A percentile compares a stretch with the other conserved stretches of the same genome.
phyloP scores from a whole-genome alignment of 2,888 invertebrate genomes.

The Germaria angustata region DNA sequence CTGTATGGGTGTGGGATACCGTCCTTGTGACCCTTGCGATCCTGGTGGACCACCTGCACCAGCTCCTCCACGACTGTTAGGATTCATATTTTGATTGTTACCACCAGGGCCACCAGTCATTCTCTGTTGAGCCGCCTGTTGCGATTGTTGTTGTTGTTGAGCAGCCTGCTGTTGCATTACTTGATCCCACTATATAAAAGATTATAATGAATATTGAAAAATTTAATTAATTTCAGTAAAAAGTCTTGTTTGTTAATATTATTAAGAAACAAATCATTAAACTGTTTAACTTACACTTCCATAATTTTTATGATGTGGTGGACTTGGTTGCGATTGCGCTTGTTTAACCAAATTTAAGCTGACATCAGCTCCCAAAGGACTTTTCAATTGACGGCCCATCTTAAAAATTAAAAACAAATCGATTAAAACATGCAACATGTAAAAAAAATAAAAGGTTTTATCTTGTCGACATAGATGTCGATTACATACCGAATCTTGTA shows the following conservation, averaged over 20 bases:
- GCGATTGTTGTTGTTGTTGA: conserved; percentile 70
- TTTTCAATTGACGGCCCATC: conserved; percentile 80
- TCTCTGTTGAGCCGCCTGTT: conserved; percentile 71
- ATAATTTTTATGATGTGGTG: conserved; percentile 80
- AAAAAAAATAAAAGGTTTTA: neutral
- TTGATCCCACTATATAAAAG: conserved; percentile 76
- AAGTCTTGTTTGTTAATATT: too few relatives aligned
- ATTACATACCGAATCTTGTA: conserved; percentile 80
- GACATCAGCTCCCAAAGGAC: conserved; percentile 79
- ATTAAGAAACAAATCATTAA: too few relatives aligned
- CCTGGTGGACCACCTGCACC: conserved; percentile 74
- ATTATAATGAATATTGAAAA: conserved; percentile 24
- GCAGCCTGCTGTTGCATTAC: conserved; percentile 80
- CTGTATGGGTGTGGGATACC: conserved; percentile 79
- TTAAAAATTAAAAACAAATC: conserved; percentile 62
- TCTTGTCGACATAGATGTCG: neutral
- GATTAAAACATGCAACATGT: neutral
- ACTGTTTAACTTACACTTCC: conserved; percentile 76
- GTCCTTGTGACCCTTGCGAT: conserved; percentile 74
- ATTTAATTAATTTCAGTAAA: too few relatives aligned
- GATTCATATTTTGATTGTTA: conserved; percentile 72
- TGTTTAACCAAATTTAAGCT: conserved; percentile 79
- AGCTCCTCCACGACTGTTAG: conserved; percentile 68
- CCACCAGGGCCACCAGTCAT: conserved; percentile 69
- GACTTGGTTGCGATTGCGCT: conserved; percentile 80